These are phyloP conservation scores for Caenorhabditis doughertyi DNA, from an alignment of 2,888 invertebrate genomes.

Conservation along the genomic window DNA sequence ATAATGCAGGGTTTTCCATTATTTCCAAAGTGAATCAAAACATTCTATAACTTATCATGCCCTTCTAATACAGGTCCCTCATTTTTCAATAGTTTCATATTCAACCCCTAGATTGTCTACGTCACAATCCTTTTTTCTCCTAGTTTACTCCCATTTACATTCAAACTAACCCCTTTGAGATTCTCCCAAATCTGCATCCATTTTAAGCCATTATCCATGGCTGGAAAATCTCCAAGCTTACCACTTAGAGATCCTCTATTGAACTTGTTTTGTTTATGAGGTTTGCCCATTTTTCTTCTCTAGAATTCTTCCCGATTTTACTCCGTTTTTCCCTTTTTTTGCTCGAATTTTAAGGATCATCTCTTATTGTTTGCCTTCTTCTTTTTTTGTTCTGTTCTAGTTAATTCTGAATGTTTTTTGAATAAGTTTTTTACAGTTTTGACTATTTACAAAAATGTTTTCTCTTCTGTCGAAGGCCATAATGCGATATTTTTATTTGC, in stretches of 20 bases:
- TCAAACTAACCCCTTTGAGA: background rate
- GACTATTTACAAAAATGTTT: too few species aligned
- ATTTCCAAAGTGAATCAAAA: too few species aligned
- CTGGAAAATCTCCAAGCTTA: constrained; percentile 29
- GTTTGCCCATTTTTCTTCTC: background rate
- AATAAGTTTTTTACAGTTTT: too few species aligned
- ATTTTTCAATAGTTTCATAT: background rate
- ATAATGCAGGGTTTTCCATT: too few species aligned
- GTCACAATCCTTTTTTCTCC: too few species aligned
- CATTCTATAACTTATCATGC: too few species aligned
- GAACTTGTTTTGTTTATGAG: constrained; percentile 41
- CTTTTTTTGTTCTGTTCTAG: too few species aligned
- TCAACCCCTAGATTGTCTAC: background rate
- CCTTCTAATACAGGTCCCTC: background rate
- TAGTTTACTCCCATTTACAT: background rate
- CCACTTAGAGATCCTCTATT: constrained; percentile 34
- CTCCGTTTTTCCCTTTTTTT: background rate
- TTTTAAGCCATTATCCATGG: constrained; percentile 31
- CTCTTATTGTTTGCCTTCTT: too few species aligned
- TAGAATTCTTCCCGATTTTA: background rate
- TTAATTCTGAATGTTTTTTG: too few species aligned
- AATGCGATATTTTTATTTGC: background rate
- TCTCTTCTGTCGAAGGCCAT: background rate
- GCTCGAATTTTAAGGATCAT: too few species aligned
- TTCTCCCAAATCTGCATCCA: background rate